Base-by-base conservation (phyloP, 2,797 vertebrate species). In the Pseudocheirus occidentalis region DNA sequence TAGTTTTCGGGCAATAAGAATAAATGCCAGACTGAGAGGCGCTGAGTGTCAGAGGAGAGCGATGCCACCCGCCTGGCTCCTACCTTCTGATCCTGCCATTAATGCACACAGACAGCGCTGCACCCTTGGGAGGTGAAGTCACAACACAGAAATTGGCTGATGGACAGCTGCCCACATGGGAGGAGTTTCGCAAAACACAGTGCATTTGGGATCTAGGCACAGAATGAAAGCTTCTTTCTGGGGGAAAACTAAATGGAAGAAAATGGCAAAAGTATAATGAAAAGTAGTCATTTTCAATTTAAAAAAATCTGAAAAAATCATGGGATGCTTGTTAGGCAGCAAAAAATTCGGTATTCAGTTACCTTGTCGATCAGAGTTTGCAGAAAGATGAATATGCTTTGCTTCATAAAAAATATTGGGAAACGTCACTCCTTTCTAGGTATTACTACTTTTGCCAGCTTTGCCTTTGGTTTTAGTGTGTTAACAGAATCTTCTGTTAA, bases 101-200 rank as follows among this genome's bases (percentile, higher is more conserved):
- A 97, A 98, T 94, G 92, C 73, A 93, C 87, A 81, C 98, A 96
- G 96, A 96, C 97, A 97, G 93, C 81, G 55, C 55, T 96, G 96
- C 97, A 95, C 97, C 97, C 97, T 95, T 50, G 92, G 97, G 97
- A 98, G 40, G n/a, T 57, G 97, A 94, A 95, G 93, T 96, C 95
- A 46, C 92, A 58, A 11, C 3, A 89, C 29, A 94, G 90, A 97
- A 89, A 97, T 97, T 58, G 93, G 59, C 97, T 97, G 94, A 96
- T 96, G 93, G 97, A 91, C 94, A 97, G 97, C 94, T 97, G 92
- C 97, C 95, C 73, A 0, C 93, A 91, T 94, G 66, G 94, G 66
- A 96, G 0, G 12, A 34, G 12, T 96, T 95, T 95, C 95, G 94
- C 0, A 97, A 95, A 59, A 81, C 90, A 92, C 90, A 92, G 58